Conservation (phyloP, 2,888 invertebrate species). For the Pristionchus arcanus region DNA sequence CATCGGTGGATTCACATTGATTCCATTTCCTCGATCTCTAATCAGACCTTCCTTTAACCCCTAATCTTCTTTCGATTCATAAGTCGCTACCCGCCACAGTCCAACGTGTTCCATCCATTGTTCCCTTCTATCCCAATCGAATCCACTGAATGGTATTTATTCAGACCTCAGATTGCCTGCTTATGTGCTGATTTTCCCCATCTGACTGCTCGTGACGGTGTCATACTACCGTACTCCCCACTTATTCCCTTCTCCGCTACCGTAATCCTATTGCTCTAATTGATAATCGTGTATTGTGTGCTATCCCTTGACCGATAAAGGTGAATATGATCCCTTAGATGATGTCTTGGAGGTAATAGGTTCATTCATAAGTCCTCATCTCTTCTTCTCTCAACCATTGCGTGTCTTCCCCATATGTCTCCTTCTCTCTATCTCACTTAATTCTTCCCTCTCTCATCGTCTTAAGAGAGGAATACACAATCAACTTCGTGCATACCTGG, state of each 20-base stretch:
- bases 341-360: constrained; percentile 12
- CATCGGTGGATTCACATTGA: neutral
- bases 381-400: constrained; percentile 40
- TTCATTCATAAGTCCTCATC: constrained; percentile 36
- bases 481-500: constrained; percentile 52
- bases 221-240: constrained; percentile 16
- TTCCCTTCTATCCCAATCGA: neutral
- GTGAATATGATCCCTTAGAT: neutral
- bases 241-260: neutral
- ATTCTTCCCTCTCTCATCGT: constrained; percentile 48
- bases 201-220: constrained; percentile 23
- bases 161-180: constrained; percentile 47
- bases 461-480: constrained; percentile 49
- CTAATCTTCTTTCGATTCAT: neutral
- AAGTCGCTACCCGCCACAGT: constrained; percentile 17
- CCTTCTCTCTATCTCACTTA: constrained; percentile 1
- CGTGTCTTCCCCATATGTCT: constrained; percentile 52
- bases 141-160: constrained; percentile 24
- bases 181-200: constrained; percentile 31
- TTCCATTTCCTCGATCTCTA: neutral
- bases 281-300: constrained; percentile 44
- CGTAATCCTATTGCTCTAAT: constrained; percentile 43
- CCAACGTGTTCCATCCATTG: neutral
- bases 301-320: constrained; percentile 29
- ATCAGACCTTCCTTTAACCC: constrained; percentile 27